Percentiles rank a stretch among this genome's conserved stretches.
Evolutionary conservation across 1,140 invertebrate species (phyloP).

Genomic region (Drosophila willistoni): DNA sequence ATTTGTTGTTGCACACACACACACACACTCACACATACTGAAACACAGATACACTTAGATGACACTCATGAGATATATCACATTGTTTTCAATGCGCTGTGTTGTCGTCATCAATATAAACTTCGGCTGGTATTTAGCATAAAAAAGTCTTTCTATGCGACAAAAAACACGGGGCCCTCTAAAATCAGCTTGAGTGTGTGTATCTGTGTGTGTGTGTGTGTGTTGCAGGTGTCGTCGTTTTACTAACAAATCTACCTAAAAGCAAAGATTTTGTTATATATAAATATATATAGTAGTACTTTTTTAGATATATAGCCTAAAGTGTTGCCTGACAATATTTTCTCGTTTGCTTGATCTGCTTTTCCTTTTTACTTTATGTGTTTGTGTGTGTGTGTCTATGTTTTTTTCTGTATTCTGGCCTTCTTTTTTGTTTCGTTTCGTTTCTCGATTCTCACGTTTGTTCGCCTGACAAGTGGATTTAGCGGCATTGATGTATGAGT

Average conservation of each 20-base stretch:
- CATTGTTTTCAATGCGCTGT: slow-evolving; percentile 66
- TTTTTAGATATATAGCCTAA: slow-evolving; percentile 48
- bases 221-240: slow-evolving; percentile 62
- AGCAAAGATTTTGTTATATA: slow-evolving; percentile 37
- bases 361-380: slow-evolving; percentile 36
- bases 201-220: slow-evolving; percentile 26
- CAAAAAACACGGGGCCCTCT: slow-evolving; percentile 41
- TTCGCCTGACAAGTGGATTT: slow-evolving; percentile 78
- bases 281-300: slow-evolving; percentile 6
- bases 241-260: slow-evolving; percentile 67
- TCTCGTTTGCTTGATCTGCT: slow-evolving; percentile 32
- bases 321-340: slow-evolving; percentile 77
- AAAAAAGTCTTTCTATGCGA: slow-evolving; percentile 73
- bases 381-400: slow-evolving; percentile 47
- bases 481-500: slow-evolving; percentile 79
- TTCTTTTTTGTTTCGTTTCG: slow-evolving; percentile 23
- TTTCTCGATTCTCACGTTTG: slow-evolving; percentile 75
- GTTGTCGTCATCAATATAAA: slow-evolving; percentile 78
- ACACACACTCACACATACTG: no score
- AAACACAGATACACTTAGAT: not conserved
- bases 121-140: slow-evolving; percentile 74
- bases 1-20: slow-evolving; percentile 52
- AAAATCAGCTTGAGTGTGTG: slow-evolving; percentile 14
- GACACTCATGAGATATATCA: slow-evolving; percentile 42
- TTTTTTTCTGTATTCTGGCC: slow-evolving; percentile 29